These are phyloP conservation scores for Leistus spinibarbis DNA, from an alignment of 2,888 invertebrate genomes.

Conservation along the genomic window DNA sequence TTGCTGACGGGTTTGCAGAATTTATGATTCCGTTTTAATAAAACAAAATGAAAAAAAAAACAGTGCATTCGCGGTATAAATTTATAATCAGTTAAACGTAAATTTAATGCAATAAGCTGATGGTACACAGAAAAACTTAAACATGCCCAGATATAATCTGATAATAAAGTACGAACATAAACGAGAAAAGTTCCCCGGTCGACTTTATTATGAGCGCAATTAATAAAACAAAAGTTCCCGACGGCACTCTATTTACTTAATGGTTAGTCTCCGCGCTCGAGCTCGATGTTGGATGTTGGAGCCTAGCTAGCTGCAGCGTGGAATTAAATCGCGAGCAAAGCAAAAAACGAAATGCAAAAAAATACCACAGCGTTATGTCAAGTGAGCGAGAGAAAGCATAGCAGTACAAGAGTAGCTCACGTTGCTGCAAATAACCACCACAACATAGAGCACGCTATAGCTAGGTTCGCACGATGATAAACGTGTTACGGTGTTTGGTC, in stretches of 20 bases:
- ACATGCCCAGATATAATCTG: slow-evolving; percentile 2
- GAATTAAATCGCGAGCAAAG: slow-evolving; percentile 9
- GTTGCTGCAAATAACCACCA: not conserved
- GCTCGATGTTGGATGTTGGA: not conserved
- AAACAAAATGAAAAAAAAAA: not conserved
- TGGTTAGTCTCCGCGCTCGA: slow-evolving; percentile 1
- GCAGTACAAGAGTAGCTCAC: not conserved
- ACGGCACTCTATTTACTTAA: slow-evolving; percentile 6
- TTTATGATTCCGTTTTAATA: not conserved
- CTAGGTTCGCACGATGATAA: not conserved
- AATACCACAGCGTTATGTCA: not conserved
- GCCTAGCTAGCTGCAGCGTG: not conserved
- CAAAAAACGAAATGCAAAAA: not conserved
- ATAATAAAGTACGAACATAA: slow-evolving; percentile 14
- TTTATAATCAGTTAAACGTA: not conserved
- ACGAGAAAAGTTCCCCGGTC: not conserved
- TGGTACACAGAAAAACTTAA: slow-evolving; percentile 1
- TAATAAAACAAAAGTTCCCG: slow-evolving; percentile 15
- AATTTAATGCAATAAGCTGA: not conserved
- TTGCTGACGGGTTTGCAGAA: not conserved
- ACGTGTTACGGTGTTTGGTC: slow-evolving; percentile 9
- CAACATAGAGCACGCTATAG: not conserved
- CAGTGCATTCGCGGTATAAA: not conserved
- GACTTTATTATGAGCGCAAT: slow-evolving; percentile 9
- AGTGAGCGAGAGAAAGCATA: not conserved